Evolutionary conservation across 1,140 invertebrate genomes (phyloP), one percentile per base, ranked within the genome.

Genomic region (Apis florea): DNA sequence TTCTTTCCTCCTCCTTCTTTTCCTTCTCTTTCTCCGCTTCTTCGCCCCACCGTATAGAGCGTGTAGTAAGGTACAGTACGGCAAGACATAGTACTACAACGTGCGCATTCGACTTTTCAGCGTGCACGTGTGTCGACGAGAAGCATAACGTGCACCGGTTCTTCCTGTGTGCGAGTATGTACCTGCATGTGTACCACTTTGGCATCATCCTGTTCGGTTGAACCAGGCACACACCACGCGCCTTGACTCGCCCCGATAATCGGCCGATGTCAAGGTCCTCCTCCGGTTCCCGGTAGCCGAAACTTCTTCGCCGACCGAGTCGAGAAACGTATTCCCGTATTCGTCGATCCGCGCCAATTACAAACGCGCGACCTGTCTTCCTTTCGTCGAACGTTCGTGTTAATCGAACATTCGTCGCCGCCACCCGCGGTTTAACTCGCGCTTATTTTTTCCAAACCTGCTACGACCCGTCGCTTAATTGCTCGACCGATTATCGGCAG

Each of bases 181-280:
- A 80, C 78, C 78, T 80, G 78, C 78, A 31, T 21, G 66, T 75
- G 73, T 64, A 63, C 80, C 80, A 26, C 73, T 77, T 82, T 61
- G 21, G 53, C 74, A 31, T 82, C 80, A 31, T 82, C 80, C 66
- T 68, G 51, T 26, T 24, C 31, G 71, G 79, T 75, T 49, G 64
- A 24, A 72, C 47, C 49, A 51, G 19, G 19, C 72, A 26, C 56
- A 54, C 26, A 58, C 56, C 17, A 21, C 10, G 5, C 51, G 51
- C 12, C 63, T 15, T 19, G 61, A 58, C 21, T 21, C 47, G 49
- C 56, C 64, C 72, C 71, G 79, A 75, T 82, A 82, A 82, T 74
- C 83, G 79, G 12, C 54, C 59, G 79, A 84, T 77, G 83, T 84
- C 83, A 84, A 84, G 83, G 72, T 82, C 83, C 73, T 72, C 47